Evolutionary conservation across 2,113 vertebrate genomes (phyloP).

Genomic region (Oncorhynchus clarkii): DNA sequence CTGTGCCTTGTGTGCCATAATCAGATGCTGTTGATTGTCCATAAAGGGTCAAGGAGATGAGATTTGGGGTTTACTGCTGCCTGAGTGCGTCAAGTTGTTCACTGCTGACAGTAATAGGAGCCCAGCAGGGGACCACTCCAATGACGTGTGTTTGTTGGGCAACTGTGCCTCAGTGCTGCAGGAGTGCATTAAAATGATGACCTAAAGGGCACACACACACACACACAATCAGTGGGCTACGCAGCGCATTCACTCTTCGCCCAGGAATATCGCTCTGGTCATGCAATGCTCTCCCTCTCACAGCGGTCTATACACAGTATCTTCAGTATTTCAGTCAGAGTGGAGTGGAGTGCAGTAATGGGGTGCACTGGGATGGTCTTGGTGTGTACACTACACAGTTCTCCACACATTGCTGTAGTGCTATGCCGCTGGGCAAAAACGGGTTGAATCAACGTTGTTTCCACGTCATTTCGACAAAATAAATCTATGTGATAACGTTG

Average conservation of each 20-base stretch:
- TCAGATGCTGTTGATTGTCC: slow-evolving; percentile 62
- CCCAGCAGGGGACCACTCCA: slow-evolving; percentile 58
- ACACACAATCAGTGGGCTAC: slow-evolving; percentile 3
- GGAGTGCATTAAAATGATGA: slow-evolving; percentile 60
- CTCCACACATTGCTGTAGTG: neutral
- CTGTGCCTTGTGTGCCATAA: slow-evolving; percentile 27
- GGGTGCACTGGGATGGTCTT: too few species aligned
- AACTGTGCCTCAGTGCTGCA: slow-evolving; percentile 39
- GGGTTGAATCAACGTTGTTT: too few species aligned
- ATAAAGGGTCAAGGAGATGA: slow-evolving; percentile 48
- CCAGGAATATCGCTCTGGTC: slow-evolving; percentile 7
- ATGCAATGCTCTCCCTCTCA: slow-evolving; percentile 28
- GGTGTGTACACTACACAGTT: slow-evolving; percentile 19
- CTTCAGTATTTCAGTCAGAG: slow-evolving; percentile 38
- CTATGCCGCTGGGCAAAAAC: neutral
- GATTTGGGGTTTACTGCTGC: slow-evolving; percentile 60
- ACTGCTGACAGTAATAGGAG: slow-evolving; percentile 65
- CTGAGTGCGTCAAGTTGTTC: slow-evolving; percentile 55
- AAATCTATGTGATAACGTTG: too few species aligned
- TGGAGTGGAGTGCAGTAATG: neutral
- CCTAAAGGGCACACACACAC: slow-evolving; percentile 27
- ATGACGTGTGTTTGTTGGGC: slow-evolving; percentile 48
- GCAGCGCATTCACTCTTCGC: neutral
- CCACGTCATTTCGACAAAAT: too few species aligned
- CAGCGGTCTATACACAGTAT: slow-evolving; percentile 30